These are phyloP conservation scores for Rhegmatorhina hoffmannsi DNA, from an alignment of 2,113 vertebrate genomes.

Conservation along the genomic window DNA sequence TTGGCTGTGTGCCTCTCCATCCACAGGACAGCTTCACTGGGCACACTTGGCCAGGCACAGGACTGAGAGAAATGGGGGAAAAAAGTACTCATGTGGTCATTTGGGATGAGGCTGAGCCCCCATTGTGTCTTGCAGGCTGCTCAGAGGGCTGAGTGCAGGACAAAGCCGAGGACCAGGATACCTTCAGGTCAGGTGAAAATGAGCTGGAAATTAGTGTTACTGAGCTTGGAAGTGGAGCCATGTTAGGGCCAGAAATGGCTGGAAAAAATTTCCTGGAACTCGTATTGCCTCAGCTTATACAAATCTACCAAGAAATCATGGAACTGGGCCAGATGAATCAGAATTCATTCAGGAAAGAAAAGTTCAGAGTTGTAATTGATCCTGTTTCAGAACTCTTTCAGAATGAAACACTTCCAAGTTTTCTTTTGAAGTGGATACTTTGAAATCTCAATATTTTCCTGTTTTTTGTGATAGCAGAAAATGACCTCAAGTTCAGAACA, in stretches of 20 bases:
- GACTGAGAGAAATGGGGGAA: neutral
- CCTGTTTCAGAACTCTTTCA: neutral
- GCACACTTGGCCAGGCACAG: neutral
- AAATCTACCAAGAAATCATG: neutral
- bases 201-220: neutral
- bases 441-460: neutral
- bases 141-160: neutral
- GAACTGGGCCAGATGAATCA: neutral
- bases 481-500: neutral
- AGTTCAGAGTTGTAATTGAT: neutral
- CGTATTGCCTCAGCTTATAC: neutral
- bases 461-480: neutral
- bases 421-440: neutral
- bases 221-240: neutral
- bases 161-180: neutral
- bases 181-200: neutral
- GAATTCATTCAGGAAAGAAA: slow-evolving; percentile 1
- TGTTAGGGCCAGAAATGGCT: neutral
- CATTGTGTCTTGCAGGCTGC: accelerated
- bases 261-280: neutral
- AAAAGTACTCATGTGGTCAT: neutral
- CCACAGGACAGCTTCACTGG: neutral
- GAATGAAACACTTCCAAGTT: neutral
- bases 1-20: neutral
- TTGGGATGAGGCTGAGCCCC: neutral